A percentile compares a stretch with the other conserved stretches of the same genome.
phyloP scores from a whole-genome alignment of 2,888 invertebrate species.

The Nemapogon koenigi region DNA sequence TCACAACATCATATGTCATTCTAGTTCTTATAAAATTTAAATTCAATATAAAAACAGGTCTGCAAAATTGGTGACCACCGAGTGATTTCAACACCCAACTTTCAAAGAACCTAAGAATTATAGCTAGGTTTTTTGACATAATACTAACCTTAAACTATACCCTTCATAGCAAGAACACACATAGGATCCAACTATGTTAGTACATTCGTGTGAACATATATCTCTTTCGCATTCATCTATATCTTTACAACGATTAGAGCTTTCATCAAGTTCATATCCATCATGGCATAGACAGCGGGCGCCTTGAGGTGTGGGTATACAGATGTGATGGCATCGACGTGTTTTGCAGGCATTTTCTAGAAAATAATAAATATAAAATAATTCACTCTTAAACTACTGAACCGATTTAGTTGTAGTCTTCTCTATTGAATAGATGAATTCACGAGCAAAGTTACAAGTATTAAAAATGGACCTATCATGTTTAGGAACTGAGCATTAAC shows the following conservation, averaged over 20 bases:
- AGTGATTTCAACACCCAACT: too few relatives aligned
- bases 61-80: too few relatives aligned
- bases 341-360: slow-evolving; percentile 41
- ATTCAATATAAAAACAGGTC: too few relatives aligned
- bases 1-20: too few relatives aligned
- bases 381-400: too few relatives aligned
- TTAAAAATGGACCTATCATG: too few relatives aligned
- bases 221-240: slow-evolving; percentile 72
- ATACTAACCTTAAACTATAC: slow-evolving; percentile 58
- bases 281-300: slow-evolving; percentile 68
- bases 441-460: too few relatives aligned
- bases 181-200: slow-evolving; percentile 61
- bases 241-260: slow-evolving; percentile 62
- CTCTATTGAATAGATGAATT: too few relatives aligned
- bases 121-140: not conserved
- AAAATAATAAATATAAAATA: too few relatives aligned
- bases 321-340: slow-evolving; percentile 63
- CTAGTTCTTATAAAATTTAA: too few relatives aligned
- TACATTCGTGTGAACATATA: slow-evolving; percentile 72
- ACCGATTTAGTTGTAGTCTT: too few relatives aligned
- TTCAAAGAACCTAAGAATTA: not conserved
- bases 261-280: slow-evolving; percentile 65
- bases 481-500: too few relatives aligned
- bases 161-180: slow-evolving; percentile 67
- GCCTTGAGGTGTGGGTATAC: slow-evolving; percentile 70